Percentiles rank a stretch among this genome's conserved stretches.
phyloP scores from a whole-genome alignment of 2,113 vertebrate genomes.

The Meleagris gallopavo region DNA sequence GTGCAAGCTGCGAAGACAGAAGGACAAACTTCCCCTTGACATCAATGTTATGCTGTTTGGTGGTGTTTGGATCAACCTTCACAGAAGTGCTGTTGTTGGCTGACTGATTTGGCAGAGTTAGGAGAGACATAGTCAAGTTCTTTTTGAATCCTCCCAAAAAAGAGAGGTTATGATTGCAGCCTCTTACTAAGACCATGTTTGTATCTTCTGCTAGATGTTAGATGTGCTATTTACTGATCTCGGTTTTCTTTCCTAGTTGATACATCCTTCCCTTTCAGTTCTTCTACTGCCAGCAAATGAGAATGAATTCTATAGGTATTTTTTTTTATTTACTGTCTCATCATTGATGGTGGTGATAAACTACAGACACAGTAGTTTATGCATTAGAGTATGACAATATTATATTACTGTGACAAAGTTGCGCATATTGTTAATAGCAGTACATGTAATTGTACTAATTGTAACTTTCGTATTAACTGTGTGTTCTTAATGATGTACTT shows the following conservation, averaged over 20 bases:
- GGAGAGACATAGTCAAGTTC: background rate
- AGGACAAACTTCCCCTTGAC: background rate
- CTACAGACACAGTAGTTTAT: background rate
- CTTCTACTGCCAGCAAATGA: background rate
- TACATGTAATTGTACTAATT: background rate
- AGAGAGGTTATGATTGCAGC: rapidly evolving
- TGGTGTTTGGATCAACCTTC: background rate
- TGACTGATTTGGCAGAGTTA: background rate
- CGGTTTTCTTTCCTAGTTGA: background rate
- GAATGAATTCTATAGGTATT: background rate
- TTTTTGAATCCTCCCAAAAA: background rate
- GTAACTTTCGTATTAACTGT: background rate
- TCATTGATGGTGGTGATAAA: background rate
- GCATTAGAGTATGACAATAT: background rate
- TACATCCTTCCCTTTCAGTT: background rate
- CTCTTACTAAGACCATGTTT: background rate
- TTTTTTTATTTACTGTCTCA: background rate
- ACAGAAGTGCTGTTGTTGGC: background rate
- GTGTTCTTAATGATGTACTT: background rate
- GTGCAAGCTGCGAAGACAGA: background rate
- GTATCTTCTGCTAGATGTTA: background rate
- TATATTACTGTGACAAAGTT: background rate
- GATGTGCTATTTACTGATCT: background rate
- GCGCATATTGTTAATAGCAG: background rate
- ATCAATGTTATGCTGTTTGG: rapidly evolving